These are phyloP conservation scores for Gnatocerus cornutus DNA, from an alignment of 2,888 invertebrate genomes.

Conservation along the genomic window DNA sequence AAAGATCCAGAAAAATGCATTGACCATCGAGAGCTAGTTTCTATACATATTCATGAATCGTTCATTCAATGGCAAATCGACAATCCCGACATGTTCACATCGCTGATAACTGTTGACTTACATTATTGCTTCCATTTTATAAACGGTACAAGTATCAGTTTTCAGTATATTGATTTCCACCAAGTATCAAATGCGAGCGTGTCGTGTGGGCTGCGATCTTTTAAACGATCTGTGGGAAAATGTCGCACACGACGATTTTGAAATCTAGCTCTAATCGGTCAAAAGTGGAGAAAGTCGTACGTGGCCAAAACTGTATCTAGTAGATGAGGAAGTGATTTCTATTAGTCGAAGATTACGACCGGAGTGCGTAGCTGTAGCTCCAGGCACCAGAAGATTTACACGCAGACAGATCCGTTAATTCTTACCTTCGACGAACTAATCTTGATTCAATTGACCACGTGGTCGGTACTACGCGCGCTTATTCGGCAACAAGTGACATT, in stretches of 20 bases:
- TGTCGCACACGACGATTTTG: constrained; percentile 40
- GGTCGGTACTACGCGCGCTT: constrained; percentile 14
- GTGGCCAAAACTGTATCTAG: constrained; percentile 32
- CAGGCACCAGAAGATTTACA: constrained; percentile 50
- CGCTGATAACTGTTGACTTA: constrained; percentile 59
- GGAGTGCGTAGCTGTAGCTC: constrained; percentile 48
- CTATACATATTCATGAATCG: constrained; percentile 43
- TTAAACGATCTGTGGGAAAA: constrained; percentile 42
- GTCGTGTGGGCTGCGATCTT: constrained; percentile 34
- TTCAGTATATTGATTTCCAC: constrained; percentile 57
- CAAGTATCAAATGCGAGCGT: constrained; percentile 23
- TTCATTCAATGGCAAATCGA: constrained; percentile 43
- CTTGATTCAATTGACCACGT: constrained; percentile 51
- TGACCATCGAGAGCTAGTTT: constrained; percentile 20
- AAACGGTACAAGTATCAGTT: constrained; percentile 58
- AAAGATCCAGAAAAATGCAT: constrained; percentile 9
- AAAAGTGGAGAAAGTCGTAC: constrained; percentile 36
- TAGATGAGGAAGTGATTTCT: constrained; percentile 41
- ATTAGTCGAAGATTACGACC: constrained; percentile 36
- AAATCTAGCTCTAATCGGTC: constrained; percentile 22
- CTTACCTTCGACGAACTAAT: constrained; percentile 51
- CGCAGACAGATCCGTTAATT: constrained; percentile 54
- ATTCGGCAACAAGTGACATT: constrained; percentile 26
- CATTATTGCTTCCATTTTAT: constrained; percentile 62
- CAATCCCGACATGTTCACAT: constrained; percentile 46